Percentiles rank a stretch among this genome's conserved stretches.
These are phyloP conservation scores for Pristiophorus japonicus DNA, from an alignment of 2,113 vertebrate genomes.

Conservation along the genomic window DNA sequence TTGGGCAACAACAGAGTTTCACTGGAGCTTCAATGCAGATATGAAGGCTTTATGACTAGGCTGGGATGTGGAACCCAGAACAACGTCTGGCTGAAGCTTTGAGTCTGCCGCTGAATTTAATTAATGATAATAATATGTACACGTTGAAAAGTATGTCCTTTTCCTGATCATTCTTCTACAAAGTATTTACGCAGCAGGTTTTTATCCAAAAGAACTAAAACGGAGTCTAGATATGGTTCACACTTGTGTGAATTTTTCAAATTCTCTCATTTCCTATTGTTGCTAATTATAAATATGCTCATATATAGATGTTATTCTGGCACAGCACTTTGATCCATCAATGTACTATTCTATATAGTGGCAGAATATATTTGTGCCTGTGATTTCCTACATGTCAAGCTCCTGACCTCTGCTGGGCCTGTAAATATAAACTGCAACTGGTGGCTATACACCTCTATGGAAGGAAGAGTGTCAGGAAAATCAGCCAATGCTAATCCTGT, in stretches of 20 bases:
- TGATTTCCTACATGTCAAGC: background rate
- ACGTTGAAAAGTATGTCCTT: background rate
- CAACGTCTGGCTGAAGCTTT: background rate
- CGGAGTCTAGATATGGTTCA: background rate
- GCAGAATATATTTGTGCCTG: background rate
- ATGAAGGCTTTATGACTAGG: background rate
- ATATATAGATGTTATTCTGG: background rate
- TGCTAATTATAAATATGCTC: background rate
- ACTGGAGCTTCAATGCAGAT: background rate
- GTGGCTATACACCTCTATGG: no score
- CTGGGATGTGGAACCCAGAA: background rate
- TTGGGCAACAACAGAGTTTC: background rate
- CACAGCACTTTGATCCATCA: background rate
- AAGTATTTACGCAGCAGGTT: background rate
- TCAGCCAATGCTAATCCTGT: background rate
- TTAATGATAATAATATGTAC: background rate
- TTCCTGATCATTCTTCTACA: background rate
- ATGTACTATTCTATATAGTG: background rate
- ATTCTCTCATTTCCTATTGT: background rate
- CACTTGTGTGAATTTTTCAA: background rate
- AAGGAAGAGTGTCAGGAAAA: background rate
- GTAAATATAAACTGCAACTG: background rate
- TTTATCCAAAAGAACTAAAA: background rate
- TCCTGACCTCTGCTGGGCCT: background rate
- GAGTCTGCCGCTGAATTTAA: no score